A percentile compares a stretch with the other conserved stretches of the same genome.
Conservation (phyloP, 2,888 invertebrate genomes). For the Tinea pellionella region DNA sequence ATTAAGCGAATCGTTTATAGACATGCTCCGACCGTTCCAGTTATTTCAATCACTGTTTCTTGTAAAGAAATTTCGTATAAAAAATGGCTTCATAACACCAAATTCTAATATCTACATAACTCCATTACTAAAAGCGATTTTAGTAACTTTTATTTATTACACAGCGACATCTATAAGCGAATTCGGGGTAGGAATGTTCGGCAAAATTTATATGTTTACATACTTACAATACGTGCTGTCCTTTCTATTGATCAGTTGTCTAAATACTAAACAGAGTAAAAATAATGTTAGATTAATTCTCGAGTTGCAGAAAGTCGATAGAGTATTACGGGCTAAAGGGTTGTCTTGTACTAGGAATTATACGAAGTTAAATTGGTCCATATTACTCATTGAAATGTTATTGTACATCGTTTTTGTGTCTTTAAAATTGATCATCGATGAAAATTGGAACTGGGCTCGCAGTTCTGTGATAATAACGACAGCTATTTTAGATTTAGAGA, state of each 20-base stretch:
- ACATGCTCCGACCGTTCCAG: not conserved
- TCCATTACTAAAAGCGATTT: not conserved
- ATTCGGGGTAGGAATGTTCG: not conserved
- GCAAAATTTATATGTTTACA: not conserved
- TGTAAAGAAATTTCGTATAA: not conserved
- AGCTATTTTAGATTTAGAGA: not conserved
- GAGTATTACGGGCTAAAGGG: not conserved
- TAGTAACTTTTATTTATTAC: not conserved
- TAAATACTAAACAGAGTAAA: not conserved
- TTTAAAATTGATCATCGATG: not conserved
- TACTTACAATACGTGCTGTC: not conserved
- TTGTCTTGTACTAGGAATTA: not conserved
- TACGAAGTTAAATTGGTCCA: not conserved
- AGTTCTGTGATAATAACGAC: not conserved
- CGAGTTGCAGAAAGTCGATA: not conserved
- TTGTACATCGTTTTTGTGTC: not conserved
- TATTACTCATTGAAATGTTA: not conserved
- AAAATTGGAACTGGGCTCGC: not conserved
- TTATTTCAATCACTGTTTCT: not conserved
- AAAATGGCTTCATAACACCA: not conserved
- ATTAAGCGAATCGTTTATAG: not conserved
- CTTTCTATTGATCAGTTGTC: not conserved
- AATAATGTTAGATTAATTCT: not conserved
- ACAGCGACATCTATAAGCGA: not conserved
- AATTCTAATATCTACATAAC: not conserved